phyloP scores from a whole-genome alignment of 2,888 invertebrate species.

The Yponomeuta plumbellus region DNA sequence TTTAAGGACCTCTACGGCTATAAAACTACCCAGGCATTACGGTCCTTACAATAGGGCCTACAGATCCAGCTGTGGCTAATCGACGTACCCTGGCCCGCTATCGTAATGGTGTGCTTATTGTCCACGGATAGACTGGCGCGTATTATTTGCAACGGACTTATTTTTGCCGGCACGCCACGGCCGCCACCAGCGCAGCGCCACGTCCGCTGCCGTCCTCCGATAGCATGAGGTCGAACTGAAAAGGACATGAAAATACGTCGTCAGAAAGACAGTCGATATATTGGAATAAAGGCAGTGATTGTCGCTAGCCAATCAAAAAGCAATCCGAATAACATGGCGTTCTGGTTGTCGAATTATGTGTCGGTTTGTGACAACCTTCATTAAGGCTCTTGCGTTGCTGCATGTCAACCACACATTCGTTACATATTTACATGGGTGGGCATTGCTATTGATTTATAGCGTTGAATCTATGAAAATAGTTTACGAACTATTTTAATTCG shows the following conservation, averaged over 20 bases:
- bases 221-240: constrained; percentile 93
- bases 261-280: not conserved
- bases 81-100: not conserved
- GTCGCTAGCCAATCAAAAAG: too few relatives aligned
- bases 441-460: not conserved
- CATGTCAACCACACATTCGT: not conserved
- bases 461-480: too few relatives aligned
- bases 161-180: constrained; percentile 85
- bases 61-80: not conserved
- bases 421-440: not conserved
- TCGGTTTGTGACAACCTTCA: too few relatives aligned
- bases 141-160: not conserved
- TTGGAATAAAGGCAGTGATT: too few relatives aligned
- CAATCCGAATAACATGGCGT: too few relatives aligned
- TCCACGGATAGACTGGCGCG: not conserved
- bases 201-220: constrained; percentile 98
- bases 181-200: constrained; percentile 97
- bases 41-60: not conserved
- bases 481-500: too few relatives aligned
- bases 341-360: too few relatives aligned
- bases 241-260: constrained; percentile 29
- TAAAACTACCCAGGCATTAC: not conserved
- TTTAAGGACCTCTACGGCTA: too few relatives aligned
- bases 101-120: not conserved
- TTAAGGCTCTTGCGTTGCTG: too few relatives aligned